A percentile compares a stretch with the other conserved stretches of the same genome.
phyloP scores from a whole-genome alignment of 2,113 vertebrate species.

The Poeciliopsis occidentalis region DNA sequence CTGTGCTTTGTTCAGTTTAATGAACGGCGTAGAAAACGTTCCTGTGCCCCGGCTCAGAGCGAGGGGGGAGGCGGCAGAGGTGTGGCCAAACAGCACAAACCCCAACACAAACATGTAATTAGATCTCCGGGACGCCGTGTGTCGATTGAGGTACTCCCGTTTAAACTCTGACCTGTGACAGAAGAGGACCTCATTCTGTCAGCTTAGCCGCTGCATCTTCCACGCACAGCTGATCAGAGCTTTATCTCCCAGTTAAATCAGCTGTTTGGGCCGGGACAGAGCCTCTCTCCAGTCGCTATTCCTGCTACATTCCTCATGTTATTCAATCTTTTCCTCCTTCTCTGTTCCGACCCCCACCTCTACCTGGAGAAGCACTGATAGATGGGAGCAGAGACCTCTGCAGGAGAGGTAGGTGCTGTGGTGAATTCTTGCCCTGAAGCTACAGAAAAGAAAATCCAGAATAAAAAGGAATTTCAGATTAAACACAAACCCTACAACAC shows the following conservation, averaged over 20 bases:
- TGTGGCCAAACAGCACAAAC: slow-evolving; percentile 29
- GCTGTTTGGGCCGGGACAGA: slow-evolving; percentile 74
- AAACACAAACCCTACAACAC: slow-evolving; percentile 80
- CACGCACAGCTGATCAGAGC: slow-evolving; percentile 72
- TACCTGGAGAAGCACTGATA: slow-evolving; percentile 66
- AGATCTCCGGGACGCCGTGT: slow-evolving; percentile 42
- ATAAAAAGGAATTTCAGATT: slow-evolving; percentile 87
- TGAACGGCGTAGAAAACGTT: slow-evolving; percentile 1
- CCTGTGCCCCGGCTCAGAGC: slow-evolving; percentile 4
- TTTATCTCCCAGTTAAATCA: slow-evolving; percentile 71
- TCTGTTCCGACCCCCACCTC: slow-evolving; percentile 42
- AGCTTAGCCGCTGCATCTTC: slow-evolving; percentile 15
- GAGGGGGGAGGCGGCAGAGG: background rate
- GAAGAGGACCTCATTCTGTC: slow-evolving; percentile 13
- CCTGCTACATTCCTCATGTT: slow-evolving; percentile 78
- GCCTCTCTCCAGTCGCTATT: slow-evolving; percentile 72
- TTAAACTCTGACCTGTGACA: slow-evolving; percentile 32
- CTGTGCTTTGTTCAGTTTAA: background rate
- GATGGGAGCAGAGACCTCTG: slow-evolving; percentile 68
- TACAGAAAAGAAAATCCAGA: slow-evolving; percentile 59
- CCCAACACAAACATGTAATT: slow-evolving; percentile 67
- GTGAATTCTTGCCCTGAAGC: slow-evolving; percentile 78
- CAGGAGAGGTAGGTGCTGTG: slow-evolving; percentile 74
- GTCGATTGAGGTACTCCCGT: slow-evolving; percentile 54
- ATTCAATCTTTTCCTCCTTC: slow-evolving; percentile 64